Conservation (phyloP, 2,797 vertebrate species). For the Nyctibius grandis region DNA sequence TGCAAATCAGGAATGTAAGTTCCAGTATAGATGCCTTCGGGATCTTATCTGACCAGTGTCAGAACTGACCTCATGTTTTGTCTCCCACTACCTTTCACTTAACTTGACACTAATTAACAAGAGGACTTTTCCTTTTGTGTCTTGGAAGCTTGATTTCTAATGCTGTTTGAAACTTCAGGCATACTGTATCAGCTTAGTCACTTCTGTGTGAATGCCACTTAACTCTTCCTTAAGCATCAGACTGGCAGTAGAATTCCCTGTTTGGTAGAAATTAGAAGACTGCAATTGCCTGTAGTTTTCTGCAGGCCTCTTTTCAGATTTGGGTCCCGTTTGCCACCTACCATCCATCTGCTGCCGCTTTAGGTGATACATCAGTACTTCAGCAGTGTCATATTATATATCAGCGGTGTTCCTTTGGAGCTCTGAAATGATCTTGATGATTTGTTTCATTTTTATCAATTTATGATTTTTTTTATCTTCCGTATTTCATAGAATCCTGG, state of each 20-base stretch:
- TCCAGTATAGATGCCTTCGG: neutral
- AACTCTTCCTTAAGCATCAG: neutral
- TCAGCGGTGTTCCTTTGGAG: neutral
- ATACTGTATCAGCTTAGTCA: neutral
- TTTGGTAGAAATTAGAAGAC: neutral
- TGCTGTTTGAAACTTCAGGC: slow-evolving; percentile 27
- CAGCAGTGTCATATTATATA: neutral
- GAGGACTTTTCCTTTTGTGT: slow-evolving; percentile 9
- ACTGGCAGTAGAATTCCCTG: neutral
- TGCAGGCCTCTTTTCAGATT: neutral
- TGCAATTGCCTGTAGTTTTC: neutral
- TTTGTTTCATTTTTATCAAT: neutral
- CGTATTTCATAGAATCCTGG: neutral
- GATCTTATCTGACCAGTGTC: neutral
- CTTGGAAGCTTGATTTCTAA: slow-evolving; percentile 14
- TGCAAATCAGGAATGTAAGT: neutral
- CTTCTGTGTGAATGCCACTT: neutral
- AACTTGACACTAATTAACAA: slow-evolving; percentile 29
- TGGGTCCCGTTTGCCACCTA: slow-evolving; percentile 6
- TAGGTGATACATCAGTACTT: neutral
- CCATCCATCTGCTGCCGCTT: slow-evolving; percentile 14
- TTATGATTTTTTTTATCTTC: neutral
- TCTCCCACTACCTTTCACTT: neutral
- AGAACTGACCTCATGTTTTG: neutral
- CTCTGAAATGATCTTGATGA: neutral